Evolutionary conservation across 2,113 vertebrate species (phyloP).

Genomic region (Philantomba maxwellii): DNA sequence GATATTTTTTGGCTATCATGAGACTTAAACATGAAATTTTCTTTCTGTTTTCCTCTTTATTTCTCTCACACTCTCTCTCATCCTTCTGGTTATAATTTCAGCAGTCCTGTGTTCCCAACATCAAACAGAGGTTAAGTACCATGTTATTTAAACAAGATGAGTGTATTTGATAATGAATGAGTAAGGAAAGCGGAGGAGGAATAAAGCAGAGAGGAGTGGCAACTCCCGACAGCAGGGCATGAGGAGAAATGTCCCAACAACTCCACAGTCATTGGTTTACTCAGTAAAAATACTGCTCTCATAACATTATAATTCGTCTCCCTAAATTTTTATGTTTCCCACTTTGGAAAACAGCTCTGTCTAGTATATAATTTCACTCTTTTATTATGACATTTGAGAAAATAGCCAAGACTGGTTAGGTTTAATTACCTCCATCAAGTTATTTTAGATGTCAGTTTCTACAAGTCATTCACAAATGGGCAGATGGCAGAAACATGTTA

Average conservation of each 20-base stretch:
- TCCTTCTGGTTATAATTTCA: conserved; percentile 67
- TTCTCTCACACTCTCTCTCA: not conserved
- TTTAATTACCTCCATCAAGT: conserved; percentile 69
- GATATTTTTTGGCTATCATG: not conserved
- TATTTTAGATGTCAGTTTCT: conserved; percentile 65
- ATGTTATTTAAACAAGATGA: conserved; percentile 75
- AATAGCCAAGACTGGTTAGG: conserved; percentile 60
- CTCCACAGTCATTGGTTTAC: conserved; percentile 24
- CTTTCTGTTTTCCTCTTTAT: conserved; percentile 35
- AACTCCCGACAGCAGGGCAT: not conserved
- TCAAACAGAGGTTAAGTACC: conserved; percentile 71
- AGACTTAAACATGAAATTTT: conserved; percentile 15
- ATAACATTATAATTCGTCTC: conserved; percentile 42
- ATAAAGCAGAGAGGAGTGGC: conserved; percentile 12
- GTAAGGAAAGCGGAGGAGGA: conserved; percentile 50
- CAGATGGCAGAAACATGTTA: conserved; percentile 62
- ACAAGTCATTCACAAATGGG: conserved; percentile 50
- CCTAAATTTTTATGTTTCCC: conserved; percentile 61
- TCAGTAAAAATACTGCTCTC: conserved; percentile 56
- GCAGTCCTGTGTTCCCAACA: conserved; percentile 60
- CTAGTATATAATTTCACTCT: conserved; percentile 63
- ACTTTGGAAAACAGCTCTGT: conserved; percentile 60
- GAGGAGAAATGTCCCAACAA: not conserved
- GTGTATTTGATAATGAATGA: conserved; percentile 69
- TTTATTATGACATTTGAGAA: conserved; percentile 69